Conservation (phyloP, 2,888 invertebrate species). For the Polymixis lichenea region DNA sequence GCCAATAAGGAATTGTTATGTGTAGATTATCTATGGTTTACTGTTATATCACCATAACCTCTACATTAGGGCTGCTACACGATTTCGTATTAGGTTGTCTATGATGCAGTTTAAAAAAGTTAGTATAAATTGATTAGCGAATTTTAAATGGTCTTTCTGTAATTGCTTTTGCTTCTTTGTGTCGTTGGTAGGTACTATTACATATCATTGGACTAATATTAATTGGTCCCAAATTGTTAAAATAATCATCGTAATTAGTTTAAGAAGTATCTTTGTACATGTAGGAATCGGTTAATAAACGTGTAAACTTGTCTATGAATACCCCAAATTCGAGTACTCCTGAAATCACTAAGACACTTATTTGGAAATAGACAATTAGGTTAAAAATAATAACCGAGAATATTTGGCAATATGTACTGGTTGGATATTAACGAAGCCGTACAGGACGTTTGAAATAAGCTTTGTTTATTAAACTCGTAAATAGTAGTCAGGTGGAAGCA, state of each 20-base stretch:
- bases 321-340: too few species aligned
- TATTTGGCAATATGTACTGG: too few species aligned
- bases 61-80: not conserved
- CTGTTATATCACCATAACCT: constrained; percentile 7
- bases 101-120: too few species aligned
- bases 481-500: not conserved
- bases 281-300: not conserved
- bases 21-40: constrained; percentile 25
- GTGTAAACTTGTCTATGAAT: too few species aligned
- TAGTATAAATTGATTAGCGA: too few species aligned
- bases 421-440: too few species aligned
- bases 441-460: too few species aligned
- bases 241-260: not conserved
- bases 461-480: too few species aligned
- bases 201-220: not conserved
- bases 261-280: not conserved
- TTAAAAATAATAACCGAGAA: too few species aligned
- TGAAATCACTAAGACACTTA: too few species aligned
- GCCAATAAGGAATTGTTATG: constrained; percentile 24
- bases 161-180: not conserved
- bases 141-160: not conserved
- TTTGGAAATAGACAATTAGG: too few species aligned
- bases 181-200: not conserved
- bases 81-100: not conserved
- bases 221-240: not conserved